Percentiles rank a stretch among this genome's conserved stretches.
phyloP scores from a whole-genome alignment of 2,113 vertebrate genomes.

The Tor tambroides region DNA sequence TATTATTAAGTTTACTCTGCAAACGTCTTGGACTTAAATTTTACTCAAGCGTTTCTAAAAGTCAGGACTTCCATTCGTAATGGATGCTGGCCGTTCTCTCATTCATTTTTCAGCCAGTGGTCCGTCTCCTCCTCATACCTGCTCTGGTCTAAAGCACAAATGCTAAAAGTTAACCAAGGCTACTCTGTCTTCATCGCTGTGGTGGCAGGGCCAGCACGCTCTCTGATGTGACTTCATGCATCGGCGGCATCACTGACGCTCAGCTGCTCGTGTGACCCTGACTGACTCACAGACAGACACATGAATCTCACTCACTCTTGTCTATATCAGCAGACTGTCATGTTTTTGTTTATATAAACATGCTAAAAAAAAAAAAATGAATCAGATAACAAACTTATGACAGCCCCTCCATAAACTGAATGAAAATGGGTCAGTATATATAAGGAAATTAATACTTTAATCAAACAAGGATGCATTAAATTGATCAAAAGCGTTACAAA shows the following conservation, averaged over 20 bases:
- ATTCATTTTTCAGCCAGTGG: not conserved
- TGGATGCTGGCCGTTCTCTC: not conserved
- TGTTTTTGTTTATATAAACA: not conserved
- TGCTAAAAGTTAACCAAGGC: not conserved
- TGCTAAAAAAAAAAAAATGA: not conserved
- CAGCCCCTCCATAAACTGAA: not conserved
- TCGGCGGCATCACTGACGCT: not conserved
- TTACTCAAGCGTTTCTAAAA: not conserved
- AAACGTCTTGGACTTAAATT: not conserved
- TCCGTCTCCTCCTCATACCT: not conserved
- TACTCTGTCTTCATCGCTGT: not conserved
- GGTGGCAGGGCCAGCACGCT: not conserved
- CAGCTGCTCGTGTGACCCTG: not conserved
- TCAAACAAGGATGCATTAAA: not conserved
- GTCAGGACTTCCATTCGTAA: not conserved
- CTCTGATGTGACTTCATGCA: constrained; percentile 3
- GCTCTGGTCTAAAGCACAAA: not conserved
- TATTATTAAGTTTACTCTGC: not conserved
- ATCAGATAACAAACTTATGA: not conserved
- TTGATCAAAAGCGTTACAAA: not conserved
- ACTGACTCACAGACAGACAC: not conserved
- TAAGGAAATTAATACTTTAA: not conserved
- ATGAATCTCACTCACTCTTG: too few species aligned
- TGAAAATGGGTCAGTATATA: not conserved
- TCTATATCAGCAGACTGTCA: not conserved